Percentiles rank a stretch among this genome's conserved stretches.
phyloP scores from a whole-genome alignment of 2,797 vertebrate species.

The Acropternis orthonyx region DNA sequence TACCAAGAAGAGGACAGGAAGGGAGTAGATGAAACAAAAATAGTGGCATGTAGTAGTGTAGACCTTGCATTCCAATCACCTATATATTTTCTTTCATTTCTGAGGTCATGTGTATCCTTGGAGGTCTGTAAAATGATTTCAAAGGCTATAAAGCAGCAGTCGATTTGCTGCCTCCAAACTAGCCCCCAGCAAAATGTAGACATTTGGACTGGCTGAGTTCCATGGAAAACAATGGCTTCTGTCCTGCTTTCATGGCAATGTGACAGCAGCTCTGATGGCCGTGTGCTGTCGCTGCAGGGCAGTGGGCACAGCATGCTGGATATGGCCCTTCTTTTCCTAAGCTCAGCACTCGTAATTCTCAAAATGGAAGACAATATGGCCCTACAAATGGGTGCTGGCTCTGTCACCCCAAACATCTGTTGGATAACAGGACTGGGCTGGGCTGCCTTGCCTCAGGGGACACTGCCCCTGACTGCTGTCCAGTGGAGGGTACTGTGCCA shows the following conservation, averaged over 20 bases:
- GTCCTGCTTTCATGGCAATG: not conserved
- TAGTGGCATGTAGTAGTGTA: accelerated
- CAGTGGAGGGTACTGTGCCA: not conserved
- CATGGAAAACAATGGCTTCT: not conserved
- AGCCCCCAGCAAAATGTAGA: not conserved
- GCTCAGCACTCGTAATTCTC: not conserved
- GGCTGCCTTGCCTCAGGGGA: not conserved
- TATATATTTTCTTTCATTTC: not conserved
- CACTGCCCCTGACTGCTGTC: not conserved
- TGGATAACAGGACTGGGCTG: not conserved
- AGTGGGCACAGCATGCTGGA: not conserved
- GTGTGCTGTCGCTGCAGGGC: accelerated
- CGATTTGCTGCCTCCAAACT: not conserved
- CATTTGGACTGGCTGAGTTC: not conserved
- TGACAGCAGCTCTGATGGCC: not conserved
- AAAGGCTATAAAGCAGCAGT: not conserved
- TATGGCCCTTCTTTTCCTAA: not conserved
- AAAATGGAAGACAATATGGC: not conserved
- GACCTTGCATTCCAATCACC: not conserved
- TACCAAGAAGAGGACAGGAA: not conserved
- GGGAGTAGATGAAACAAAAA: not conserved
- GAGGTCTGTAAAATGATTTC: not conserved
- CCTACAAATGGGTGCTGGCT: not conserved
- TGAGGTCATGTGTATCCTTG: not conserved
- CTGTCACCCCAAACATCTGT: not conserved